Conservation (phyloP, 2,797 vertebrate genomes). For the Macroramphosus scolopax region DNA sequence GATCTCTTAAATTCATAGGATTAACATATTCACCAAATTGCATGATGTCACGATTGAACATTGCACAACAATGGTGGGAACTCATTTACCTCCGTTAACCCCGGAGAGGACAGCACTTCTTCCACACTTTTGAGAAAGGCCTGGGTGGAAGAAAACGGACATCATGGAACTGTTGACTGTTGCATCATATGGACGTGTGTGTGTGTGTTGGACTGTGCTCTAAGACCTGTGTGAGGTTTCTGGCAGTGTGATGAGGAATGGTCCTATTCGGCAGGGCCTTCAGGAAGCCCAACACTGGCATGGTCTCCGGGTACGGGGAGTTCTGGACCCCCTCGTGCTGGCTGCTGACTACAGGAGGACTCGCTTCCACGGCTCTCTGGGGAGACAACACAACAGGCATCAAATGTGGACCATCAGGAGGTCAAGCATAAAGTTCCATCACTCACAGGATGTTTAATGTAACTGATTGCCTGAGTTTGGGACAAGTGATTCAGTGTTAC, state of each 20-base stretch:
- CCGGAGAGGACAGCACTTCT: slow-evolving; percentile 81
- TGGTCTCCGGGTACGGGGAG: slow-evolving; percentile 37
- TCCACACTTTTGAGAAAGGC: slow-evolving; percentile 85
- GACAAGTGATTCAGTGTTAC: slow-evolving; percentile 31
- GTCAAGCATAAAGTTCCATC: slow-evolving; percentile 21
- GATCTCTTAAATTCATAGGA: slow-evolving; percentile 15
- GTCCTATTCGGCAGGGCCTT: slow-evolving; percentile 76
- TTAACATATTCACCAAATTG: slow-evolving; percentile 33
- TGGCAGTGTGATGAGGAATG: slow-evolving; percentile 76
- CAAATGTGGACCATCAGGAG: slow-evolving; percentile 29
- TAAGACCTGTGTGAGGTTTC: slow-evolving; percentile 86
- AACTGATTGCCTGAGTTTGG: slow-evolving; percentile 24
- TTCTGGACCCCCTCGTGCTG: slow-evolving; percentile 50
- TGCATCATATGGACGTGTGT: slow-evolving; percentile 39
- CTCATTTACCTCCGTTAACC: slow-evolving; percentile 69
- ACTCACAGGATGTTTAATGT: slow-evolving; percentile 51
- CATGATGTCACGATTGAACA: slow-evolving; percentile 44
- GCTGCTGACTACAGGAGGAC: slow-evolving; percentile 69
- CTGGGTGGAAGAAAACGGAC: slow-evolving; percentile 69
- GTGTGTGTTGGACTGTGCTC: slow-evolving; percentile 9
- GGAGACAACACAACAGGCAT: slow-evolving; percentile 36
- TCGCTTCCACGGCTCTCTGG: slow-evolving; percentile 75
- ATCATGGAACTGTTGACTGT: slow-evolving; percentile 39
- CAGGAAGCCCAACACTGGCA: slow-evolving; percentile 69
- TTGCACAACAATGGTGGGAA: slow-evolving; percentile 50